Evolutionary conservation across 2,113 vertebrate species (phyloP), one percentile per base, ranked within the genome.

Genomic region (Lepus europaeus): DNA sequence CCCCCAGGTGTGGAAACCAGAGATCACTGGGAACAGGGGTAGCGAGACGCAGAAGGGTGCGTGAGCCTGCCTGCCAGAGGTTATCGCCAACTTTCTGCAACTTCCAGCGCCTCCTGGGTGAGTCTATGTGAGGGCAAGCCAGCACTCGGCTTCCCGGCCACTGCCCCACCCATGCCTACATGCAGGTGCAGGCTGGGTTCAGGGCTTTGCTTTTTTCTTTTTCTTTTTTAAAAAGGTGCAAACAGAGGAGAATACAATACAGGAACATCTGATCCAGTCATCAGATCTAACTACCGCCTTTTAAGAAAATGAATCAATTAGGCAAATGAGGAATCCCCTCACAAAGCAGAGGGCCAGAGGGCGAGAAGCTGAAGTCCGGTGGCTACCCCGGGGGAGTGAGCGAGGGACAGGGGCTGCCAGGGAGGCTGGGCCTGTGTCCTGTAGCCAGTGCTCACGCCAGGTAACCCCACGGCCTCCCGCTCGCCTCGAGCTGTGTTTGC

Each of bases 301-400:
- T 98, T 97, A 98, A 98, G 96, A 97, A 97, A 98, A 98, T 96
- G 97, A 98, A 98, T 98, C 98, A 98, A 98, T 98, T 98, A 98
- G 97, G 97, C 95, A 98, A 98, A 98, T 98, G 94, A 98, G 94
- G 90, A 97, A 96, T 96, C 91, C 93, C 86, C 94, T 97, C 95
- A 96, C 98, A 97, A 97, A 98, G 97, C 89, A 95, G 93, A 93
- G 36, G 25, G 82, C 36, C 89, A 95, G 93, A 93, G 36, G 25
- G 82, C 33, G 96, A 79, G 87, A 96, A 96, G 64, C 90, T 78
- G 16, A 73, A 64, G 92, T 97, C 97, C 97, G 45, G 88, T 77
- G 61, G 76, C 82, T 70, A 66, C 61, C n/a, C 78, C 88, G 78
- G 74, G 90, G 80, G 76, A 14, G 14, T 59, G 56, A 19, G 56